These are phyloP conservation scores for Conus betulinus DNA, from an alignment of 1,140 invertebrate genomes.

Conservation along the genomic window DNA sequence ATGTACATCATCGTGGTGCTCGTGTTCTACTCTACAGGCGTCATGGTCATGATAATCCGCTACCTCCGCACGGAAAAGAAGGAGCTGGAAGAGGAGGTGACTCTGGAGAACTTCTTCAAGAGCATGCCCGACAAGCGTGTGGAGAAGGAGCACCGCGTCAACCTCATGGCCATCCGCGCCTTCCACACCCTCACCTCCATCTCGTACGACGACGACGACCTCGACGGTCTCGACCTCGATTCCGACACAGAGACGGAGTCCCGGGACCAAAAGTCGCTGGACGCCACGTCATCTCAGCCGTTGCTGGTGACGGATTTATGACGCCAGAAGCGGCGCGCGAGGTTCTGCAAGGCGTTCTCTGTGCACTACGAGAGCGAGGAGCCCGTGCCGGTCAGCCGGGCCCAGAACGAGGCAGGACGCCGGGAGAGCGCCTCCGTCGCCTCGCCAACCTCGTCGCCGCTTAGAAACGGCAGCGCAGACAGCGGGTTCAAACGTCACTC, in stretches of 20 bases:
- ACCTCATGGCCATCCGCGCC: slow-evolving; percentile 66
- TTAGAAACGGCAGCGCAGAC: background rate
- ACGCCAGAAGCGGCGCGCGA: slow-evolving; percentile 26
- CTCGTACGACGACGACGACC: slow-evolving; percentile 55
- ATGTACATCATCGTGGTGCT: slow-evolving; percentile 71
- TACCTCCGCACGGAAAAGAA: slow-evolving; percentile 68
- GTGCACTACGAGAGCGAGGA: slow-evolving; percentile 16
- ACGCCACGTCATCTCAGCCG: slow-evolving; percentile 8
- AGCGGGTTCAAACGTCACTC: background rate
- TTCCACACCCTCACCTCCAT: slow-evolving; percentile 70
- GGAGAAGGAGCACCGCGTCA: slow-evolving; percentile 65
- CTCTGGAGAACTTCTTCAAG: slow-evolving; percentile 69
- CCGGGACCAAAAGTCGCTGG: background rate
- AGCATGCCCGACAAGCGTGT: slow-evolving; percentile 65
- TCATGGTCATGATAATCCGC: slow-evolving; percentile 70
- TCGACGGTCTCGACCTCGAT: slow-evolving; percentile 31
- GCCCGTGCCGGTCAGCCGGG: too few relatives aligned
- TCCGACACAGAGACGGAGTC: background rate
- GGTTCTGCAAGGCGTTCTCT: slow-evolving; percentile 22
- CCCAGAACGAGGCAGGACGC: background rate
- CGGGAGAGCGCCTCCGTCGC: background rate
- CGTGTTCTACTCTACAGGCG: slow-evolving; percentile 70
- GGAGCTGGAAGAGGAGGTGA: slow-evolving; percentile 68
- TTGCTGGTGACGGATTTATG: slow-evolving; percentile 44
- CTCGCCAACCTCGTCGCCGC: background rate